These are phyloP conservation scores for Amniataba percoides DNA, from an alignment of 2,797 vertebrate genomes.

Conservation along the genomic window DNA sequence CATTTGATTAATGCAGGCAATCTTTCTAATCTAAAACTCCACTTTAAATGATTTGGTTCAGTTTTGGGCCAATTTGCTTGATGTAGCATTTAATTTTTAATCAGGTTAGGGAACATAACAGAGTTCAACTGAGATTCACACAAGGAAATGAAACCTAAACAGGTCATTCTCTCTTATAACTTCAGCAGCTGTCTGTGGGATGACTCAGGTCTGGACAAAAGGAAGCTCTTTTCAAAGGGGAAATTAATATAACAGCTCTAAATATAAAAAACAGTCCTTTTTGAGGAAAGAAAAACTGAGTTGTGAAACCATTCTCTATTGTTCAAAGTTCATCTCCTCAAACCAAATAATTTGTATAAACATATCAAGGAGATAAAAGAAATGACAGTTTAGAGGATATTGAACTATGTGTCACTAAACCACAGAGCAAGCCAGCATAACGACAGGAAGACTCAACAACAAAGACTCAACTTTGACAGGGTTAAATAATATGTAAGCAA, in stretches of 20 bases:
- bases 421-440: background rate
- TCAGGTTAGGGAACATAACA: background rate
- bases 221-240: slow-evolving; percentile 21
- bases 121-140: slow-evolving; percentile 4
- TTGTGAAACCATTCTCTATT: background rate
- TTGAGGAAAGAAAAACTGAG: slow-evolving; percentile 7
- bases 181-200: slow-evolving; percentile 63
- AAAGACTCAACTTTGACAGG: background rate
- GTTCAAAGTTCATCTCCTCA: slow-evolving; percentile 9
- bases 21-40: slow-evolving; percentile 22
- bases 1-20: slow-evolving; percentile 22
- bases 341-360: background rate
- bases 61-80: background rate
- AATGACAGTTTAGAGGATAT: background rate
- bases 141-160: slow-evolving; percentile 24
- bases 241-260: slow-evolving; percentile 41
- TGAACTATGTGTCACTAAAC: background rate
- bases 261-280: background rate
- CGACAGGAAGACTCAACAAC: background rate
- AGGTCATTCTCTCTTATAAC: slow-evolving; percentile 30
- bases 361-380: background rate
- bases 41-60: background rate
- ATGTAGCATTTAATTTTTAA: slow-evolving; percentile 9
- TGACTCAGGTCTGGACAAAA: slow-evolving; percentile 44
- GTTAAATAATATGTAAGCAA: background rate